Percentiles rank a stretch among this genome's conserved stretches.
phyloP scores from a whole-genome alignment of 1,140 invertebrate species.

The Drosophila persimilis region DNA sequence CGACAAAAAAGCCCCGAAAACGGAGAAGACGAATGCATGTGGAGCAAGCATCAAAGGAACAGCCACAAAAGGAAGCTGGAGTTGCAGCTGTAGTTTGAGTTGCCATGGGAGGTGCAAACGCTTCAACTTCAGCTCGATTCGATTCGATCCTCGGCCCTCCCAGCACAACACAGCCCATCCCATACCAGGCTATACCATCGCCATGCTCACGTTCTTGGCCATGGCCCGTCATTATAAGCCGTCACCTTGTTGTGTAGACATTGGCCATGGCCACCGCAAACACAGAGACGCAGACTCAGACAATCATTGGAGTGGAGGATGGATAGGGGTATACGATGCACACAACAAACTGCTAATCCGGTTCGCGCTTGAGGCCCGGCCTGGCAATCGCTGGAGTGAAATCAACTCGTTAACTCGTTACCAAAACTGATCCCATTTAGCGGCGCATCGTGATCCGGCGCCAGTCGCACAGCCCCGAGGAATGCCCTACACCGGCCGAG shows the following conservation, averaged over 20 bases:
- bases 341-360: slow-evolving; percentile 69
- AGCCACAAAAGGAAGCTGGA: slow-evolving; percentile 7
- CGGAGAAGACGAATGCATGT: not conserved
- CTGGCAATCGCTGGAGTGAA: slow-evolving; percentile 80
- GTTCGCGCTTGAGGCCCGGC: slow-evolving; percentile 54
- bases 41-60: slow-evolving; percentile 9
- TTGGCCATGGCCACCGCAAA: slow-evolving; percentile 78
- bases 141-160: slow-evolving; percentile 23
- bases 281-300: slow-evolving; percentile 32
- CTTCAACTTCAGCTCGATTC: slow-evolving; percentile 47
- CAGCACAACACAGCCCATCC: not conserved
- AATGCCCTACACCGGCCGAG: slow-evolving; percentile 47
- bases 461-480: slow-evolving; percentile 38
- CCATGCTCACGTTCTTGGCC: slow-evolving; percentile 49
- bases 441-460: slow-evolving; percentile 65
- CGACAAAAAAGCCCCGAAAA: slow-evolving; percentile 57
- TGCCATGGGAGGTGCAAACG: slow-evolving; percentile 71
- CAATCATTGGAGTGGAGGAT: slow-evolving; percentile 1
- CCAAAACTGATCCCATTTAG: slow-evolving; percentile 82
- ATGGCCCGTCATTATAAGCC: slow-evolving; percentile 76
- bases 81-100: not conserved
- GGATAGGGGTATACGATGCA: slow-evolving; percentile 10
- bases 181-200: slow-evolving; percentile 2
- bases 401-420: slow-evolving; percentile 83
- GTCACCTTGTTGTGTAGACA: slow-evolving; percentile 80